These are phyloP conservation scores for Sporophila hypoxantha DNA, from an alignment of 2,113 vertebrate species.

Conservation along the genomic window DNA sequence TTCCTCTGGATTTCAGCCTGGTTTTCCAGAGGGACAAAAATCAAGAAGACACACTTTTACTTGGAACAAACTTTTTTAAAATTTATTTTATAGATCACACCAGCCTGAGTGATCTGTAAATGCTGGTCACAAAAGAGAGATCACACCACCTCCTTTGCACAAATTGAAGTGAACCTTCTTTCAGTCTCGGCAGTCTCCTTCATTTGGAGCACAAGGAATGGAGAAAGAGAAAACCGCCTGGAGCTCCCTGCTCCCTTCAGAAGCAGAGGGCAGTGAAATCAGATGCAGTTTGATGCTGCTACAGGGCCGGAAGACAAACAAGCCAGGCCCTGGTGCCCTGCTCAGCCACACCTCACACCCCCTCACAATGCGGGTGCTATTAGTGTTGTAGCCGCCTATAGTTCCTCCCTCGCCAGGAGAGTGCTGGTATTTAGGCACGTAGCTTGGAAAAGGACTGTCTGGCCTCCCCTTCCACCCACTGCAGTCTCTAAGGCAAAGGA, in stretches of 20 bases:
- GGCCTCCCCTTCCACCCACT: not conserved
- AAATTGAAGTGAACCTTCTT: slow-evolving; percentile 29
- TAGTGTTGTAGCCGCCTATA: slow-evolving; percentile 34
- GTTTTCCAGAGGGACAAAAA: not conserved
- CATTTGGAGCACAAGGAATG: slow-evolving; percentile 37
- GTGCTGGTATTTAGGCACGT: slow-evolving; percentile 40
- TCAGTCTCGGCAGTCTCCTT: slow-evolving; percentile 36
- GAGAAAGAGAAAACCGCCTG: slow-evolving; percentile 22
- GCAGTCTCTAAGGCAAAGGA: slow-evolving; percentile 37
- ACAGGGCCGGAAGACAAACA: slow-evolving; percentile 4
- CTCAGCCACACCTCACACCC: slow-evolving; percentile 36
- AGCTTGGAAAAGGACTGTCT: not conserved
- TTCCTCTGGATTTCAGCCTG: not conserved
- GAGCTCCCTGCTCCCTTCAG: not conserved
- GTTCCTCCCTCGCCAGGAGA: not conserved
- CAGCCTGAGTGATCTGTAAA: slow-evolving; percentile 55
- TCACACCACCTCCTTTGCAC: slow-evolving; percentile 23
- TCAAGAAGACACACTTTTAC: not conserved
- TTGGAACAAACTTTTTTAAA: slow-evolving; percentile 61
- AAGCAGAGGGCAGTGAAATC: slow-evolving; percentile 20
- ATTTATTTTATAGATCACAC: slow-evolving; percentile 68
- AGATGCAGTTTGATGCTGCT: slow-evolving; percentile 9
- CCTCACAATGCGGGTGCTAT: slow-evolving; percentile 15
- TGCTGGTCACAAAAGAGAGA: slow-evolving; percentile 61
- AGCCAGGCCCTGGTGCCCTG: not conserved